Percentiles rank a stretch among this genome's conserved stretches.
Evolutionary conservation across 2,113 vertebrate genomes (phyloP).

Genomic region (Lanius ludovicianus): DNA sequence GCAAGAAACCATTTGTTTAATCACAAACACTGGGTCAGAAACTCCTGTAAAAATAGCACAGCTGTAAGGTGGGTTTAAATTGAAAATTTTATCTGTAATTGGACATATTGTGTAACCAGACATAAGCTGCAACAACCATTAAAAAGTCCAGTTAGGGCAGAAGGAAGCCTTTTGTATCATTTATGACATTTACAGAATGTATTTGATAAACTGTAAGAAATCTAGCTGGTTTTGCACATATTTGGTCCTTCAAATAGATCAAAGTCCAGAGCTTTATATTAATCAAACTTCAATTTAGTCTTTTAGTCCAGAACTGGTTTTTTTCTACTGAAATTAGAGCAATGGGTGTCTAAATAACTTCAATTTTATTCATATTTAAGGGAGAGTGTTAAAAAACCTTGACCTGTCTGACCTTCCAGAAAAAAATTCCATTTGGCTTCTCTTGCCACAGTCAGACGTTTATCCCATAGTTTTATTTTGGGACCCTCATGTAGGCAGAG

Average conservation of each 20-base stretch:
- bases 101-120: neutral
- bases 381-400: neutral
- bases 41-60: neutral
- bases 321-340: neutral
- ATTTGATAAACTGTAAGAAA: neutral
- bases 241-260: neutral
- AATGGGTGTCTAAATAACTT: neutral
- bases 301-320: neutral
- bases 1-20: neutral
- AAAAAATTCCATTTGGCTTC: neutral
- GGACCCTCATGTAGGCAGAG: neutral
- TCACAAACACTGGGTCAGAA: neutral
- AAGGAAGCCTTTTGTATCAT: neutral
- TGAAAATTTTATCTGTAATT: neutral
- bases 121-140: neutral
- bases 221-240: neutral
- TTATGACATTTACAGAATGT: neutral
- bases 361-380: neutral
- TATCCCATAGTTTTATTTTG: neutral
- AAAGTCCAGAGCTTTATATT: neutral
- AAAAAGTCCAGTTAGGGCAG: neutral
- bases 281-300: neutral
- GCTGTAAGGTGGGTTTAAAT: neutral
- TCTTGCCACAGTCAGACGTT: neutral
- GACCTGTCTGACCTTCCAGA: neutral